Evolutionary conservation across 2,797 vertebrate species (phyloP).

Genomic region (Acestrorhynchus altus): DNA sequence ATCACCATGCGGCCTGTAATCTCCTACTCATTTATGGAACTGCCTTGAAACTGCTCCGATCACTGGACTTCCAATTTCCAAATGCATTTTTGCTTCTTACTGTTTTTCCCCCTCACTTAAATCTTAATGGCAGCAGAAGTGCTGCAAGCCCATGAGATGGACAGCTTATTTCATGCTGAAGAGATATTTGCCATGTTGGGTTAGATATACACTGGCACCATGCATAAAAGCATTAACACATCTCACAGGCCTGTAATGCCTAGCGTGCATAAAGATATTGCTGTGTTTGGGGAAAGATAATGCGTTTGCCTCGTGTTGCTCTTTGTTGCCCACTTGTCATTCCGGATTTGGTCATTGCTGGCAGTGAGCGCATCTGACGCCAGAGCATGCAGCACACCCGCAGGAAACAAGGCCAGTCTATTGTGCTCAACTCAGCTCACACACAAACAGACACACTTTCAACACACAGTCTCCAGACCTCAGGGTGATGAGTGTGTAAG

Average conservation of each 20-base stretch:
- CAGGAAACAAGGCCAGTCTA: slow-evolving; percentile 74
- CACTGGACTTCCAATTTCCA: slow-evolving; percentile 70
- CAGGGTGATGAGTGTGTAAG: background rate
- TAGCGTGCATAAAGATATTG: slow-evolving; percentile 64
- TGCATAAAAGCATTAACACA: slow-evolving; percentile 73
- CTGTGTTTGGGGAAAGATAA: slow-evolving; percentile 71
- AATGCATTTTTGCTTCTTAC: background rate
- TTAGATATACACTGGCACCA: slow-evolving; percentile 64
- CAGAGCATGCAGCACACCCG: slow-evolving; percentile 69
- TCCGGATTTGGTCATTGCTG: slow-evolving; percentile 74
- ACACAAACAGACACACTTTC: background rate
- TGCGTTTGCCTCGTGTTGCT: slow-evolving; percentile 63
- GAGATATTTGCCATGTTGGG: slow-evolving; percentile 66
- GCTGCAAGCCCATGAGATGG: slow-evolving; percentile 16
- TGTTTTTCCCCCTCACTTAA: slow-evolving; percentile 2
- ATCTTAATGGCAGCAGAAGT: slow-evolving; percentile 27
- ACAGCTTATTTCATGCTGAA: slow-evolving; percentile 66
- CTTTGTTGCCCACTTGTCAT: slow-evolving; percentile 81
- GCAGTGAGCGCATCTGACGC: slow-evolving; percentile 73
- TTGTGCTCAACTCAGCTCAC: slow-evolving; percentile 66
- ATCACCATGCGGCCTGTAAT: slow-evolving; percentile 81
- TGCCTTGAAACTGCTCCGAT: slow-evolving; percentile 72
- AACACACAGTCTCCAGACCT: slow-evolving; percentile 1
- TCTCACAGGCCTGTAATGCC: slow-evolving; percentile 74
- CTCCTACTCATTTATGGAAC: slow-evolving; percentile 80